These are phyloP conservation scores for Coptotermes formosanus DNA, from an alignment of 1,140 invertebrate genomes.

Conservation along the genomic window DNA sequence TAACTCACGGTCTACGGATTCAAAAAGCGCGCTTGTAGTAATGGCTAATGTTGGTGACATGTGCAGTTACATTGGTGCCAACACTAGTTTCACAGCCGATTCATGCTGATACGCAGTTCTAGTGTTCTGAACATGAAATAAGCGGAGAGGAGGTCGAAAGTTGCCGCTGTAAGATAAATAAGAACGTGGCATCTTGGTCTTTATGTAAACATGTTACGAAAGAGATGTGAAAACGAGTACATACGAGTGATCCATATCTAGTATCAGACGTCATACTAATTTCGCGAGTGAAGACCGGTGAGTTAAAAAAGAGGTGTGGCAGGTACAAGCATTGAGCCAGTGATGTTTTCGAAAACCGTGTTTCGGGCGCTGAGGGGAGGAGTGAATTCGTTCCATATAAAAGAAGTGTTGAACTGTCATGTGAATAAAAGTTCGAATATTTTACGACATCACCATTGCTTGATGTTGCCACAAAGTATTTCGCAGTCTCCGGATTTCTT, in stretches of 20 bases:
- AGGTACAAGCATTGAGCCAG: background rate
- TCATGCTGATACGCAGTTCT: too few relatives aligned
- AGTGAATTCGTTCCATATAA: background rate
- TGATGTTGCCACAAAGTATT: background rate
- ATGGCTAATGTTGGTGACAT: too few relatives aligned
- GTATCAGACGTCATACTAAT: background rate
- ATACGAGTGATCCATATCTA: too few relatives aligned
- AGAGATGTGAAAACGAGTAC: background rate
- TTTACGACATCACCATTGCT: background rate
- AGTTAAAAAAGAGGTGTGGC: background rate
- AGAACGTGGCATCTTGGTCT: background rate
- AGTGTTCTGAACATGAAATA: too few relatives aligned
- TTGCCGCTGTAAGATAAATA: too few relatives aligned
- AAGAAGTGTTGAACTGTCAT: background rate
- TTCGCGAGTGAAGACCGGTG: background rate
- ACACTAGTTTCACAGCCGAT: too few relatives aligned
- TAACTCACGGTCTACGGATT: too few relatives aligned
- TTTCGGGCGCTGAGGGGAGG: background rate
- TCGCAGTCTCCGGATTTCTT: constrained; percentile 21
- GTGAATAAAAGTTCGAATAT: background rate
- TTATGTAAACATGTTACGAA: constrained; percentile 14
- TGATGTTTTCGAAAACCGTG: background rate
- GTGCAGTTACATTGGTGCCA: too few relatives aligned
- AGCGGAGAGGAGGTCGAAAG: too few relatives aligned
- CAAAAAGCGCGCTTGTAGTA: too few relatives aligned